Evolutionary conservation across 2,888 invertebrate genomes (phyloP), one percentile per base, ranked within the genome.

Genomic region (Gryllus longicercus): DNA sequence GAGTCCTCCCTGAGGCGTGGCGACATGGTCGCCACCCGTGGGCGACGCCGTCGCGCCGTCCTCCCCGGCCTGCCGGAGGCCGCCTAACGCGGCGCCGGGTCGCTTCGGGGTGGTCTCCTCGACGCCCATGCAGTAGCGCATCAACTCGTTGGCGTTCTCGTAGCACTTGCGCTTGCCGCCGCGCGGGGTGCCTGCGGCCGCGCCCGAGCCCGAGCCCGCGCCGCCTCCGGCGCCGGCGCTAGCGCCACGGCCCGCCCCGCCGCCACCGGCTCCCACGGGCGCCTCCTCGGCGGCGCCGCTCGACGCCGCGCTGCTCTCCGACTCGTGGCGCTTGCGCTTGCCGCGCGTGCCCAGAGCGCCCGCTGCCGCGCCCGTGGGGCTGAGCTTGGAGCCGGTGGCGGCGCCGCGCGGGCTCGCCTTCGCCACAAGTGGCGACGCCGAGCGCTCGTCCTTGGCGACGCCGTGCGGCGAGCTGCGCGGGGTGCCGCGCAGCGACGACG

Each of bases 291-390:
- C 84, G 18, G 87, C 85, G 80, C 88, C 87, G 82, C 88, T 88
- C 84, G 89, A 89, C 85, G 88, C 87, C 75, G 86, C 86, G 12
- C 88, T 85, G 1, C 93, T 93, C 84, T 95, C 95, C 0, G 94
- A 94, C 85, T 94, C 95, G 85, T 93, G 92, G 77, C 95, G 90
- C 86, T 94, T 94, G 81, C 95, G 90, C 86, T 95, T 95, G 78
- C 84, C 81, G 18, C 83, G 81, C 14, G 79, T 77, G 74, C 81
- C 81, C 5, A 74, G 49, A 11, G 25, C 50, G 75, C 49, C 74
- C 50, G 79, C 77, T 3, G 75, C 76, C 14, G 25, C 50, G 75
- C 49, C 74, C 25, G 79, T 79, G 21, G 79, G 51, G 51, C 25
- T 79, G 18, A 80, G 75, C 23, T 84, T 84, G 12, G 83, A 84